Evolutionary conservation across 2,888 invertebrate species (phyloP).

Genomic region (Clitarchus hookeri): DNA sequence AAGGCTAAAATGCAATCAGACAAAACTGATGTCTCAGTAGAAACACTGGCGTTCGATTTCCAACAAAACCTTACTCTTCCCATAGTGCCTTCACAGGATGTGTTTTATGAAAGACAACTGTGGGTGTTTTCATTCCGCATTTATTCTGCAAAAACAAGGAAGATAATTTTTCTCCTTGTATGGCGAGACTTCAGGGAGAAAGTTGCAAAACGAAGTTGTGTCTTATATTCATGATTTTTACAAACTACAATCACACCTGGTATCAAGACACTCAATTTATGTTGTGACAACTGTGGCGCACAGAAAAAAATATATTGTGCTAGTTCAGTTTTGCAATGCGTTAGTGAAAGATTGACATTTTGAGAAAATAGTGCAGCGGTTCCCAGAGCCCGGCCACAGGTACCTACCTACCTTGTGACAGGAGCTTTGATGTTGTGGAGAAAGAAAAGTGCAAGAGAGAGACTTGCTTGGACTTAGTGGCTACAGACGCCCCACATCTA

Average conservation of each 20-base stretch:
- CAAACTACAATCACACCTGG: neutral
- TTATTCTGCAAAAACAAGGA: neutral
- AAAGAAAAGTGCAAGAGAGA: too few species aligned
- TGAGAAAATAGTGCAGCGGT: too few species aligned
- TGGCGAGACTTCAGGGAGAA: neutral
- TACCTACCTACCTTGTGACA: too few species aligned
- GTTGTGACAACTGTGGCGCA: neutral
- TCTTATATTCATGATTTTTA: neutral
- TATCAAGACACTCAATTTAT: neutral
- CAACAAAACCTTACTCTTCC: too few species aligned
- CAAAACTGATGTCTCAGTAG: too few species aligned
- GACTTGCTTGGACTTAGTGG: too few species aligned
- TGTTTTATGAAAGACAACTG: neutral
- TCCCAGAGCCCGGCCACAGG: too few species aligned
- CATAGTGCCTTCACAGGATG: neutral
- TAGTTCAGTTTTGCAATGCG: neutral
- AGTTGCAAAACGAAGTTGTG: neutral
- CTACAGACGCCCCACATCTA: too few species aligned
- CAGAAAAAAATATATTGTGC: neutral
- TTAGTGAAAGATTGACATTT: neutral
- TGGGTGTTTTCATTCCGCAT: neutral
- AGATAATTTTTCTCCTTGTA: neutral
- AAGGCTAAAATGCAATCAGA: too few species aligned
- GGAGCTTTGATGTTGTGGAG: too few species aligned
- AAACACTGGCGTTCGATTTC: too few species aligned